phyloP scores from a whole-genome alignment of 2,797 vertebrate species.

The Sebastes variabilis region DNA sequence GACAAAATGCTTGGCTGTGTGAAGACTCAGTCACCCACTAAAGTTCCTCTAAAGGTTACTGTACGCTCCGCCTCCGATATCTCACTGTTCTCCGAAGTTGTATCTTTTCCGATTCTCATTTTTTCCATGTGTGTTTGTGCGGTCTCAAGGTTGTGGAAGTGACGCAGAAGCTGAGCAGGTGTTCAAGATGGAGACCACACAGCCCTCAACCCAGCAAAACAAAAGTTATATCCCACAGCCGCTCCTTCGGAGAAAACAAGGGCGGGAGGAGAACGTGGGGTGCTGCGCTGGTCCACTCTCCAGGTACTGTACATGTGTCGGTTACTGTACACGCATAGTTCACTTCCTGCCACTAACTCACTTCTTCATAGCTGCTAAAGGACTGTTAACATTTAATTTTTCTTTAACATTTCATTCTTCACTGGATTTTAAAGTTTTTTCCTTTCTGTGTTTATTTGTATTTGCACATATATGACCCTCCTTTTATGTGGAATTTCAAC shows the following conservation, averaged over 20 bases:
- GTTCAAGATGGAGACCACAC: constrained; percentile 88
- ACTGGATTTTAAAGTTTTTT: background rate
- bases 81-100: background rate
- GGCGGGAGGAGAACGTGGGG: constrained; percentile 78
- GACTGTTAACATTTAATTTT: background rate
- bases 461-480: background rate
- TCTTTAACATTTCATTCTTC: background rate
- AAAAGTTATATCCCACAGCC: constrained; percentile 78
- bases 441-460: background rate
- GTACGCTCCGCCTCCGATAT: background rate
- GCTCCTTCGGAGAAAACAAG: constrained; percentile 83
- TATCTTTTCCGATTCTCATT: background rate
- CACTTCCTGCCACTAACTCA: constrained; percentile 18
- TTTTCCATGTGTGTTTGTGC: background rate
- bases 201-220: constrained; percentile 78
- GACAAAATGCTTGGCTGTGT: constrained; percentile 25
- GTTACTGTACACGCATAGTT: background rate
- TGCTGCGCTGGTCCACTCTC: constrained; percentile 80
- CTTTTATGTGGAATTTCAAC: background rate
- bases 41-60: constrained; percentile 10
- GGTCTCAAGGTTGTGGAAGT: constrained; percentile 87
- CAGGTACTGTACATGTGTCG: constrained; percentile 83
- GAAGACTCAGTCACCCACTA: constrained; percentile 15
- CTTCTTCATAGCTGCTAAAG: background rate
- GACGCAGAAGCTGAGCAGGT: constrained; percentile 90